phyloP scores from a whole-genome alignment of 2,797 vertebrate genomes.

The Smutsia gigantea region DNA sequence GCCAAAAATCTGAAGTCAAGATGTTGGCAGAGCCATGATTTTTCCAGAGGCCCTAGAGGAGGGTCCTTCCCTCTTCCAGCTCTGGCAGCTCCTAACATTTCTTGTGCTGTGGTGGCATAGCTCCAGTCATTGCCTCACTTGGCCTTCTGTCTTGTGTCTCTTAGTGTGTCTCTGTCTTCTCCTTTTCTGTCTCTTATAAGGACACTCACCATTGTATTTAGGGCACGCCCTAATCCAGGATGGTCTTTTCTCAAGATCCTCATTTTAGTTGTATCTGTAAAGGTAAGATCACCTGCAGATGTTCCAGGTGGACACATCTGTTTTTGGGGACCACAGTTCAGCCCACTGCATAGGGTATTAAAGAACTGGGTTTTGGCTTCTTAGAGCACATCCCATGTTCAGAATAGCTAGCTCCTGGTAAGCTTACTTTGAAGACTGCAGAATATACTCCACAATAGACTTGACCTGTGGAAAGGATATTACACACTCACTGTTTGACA shows the following conservation, averaged over 20 bases:
- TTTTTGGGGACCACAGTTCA: neutral
- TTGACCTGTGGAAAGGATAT: neutral
- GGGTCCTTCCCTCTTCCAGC: neutral
- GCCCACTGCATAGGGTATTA: neutral
- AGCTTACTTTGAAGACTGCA: constrained; percentile 30
- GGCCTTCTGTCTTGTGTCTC: too few species aligned
- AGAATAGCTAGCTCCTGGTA: constrained; percentile 1
- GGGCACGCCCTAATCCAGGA: neutral
- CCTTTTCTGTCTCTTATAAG: neutral
- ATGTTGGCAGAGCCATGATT: neutral
- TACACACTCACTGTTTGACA: neutral
- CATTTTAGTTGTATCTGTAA: neutral
- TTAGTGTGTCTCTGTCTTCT: neutral
- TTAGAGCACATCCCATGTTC: neutral
- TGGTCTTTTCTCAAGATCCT: neutral
- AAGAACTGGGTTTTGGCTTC: constrained; percentile 16
- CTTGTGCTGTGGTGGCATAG: neutral
- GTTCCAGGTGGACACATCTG: neutral
- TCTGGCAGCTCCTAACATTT: neutral
- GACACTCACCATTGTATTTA: neutral
- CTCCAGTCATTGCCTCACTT: neutral
- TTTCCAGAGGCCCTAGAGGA: neutral
- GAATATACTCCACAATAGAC: neutral
- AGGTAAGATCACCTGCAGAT: neutral
- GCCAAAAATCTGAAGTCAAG: constrained; percentile 14